These are phyloP conservation scores for Alviniconcha marisindica DNA, from an alignment of 1,140 invertebrate genomes.

Conservation along the genomic window DNA sequence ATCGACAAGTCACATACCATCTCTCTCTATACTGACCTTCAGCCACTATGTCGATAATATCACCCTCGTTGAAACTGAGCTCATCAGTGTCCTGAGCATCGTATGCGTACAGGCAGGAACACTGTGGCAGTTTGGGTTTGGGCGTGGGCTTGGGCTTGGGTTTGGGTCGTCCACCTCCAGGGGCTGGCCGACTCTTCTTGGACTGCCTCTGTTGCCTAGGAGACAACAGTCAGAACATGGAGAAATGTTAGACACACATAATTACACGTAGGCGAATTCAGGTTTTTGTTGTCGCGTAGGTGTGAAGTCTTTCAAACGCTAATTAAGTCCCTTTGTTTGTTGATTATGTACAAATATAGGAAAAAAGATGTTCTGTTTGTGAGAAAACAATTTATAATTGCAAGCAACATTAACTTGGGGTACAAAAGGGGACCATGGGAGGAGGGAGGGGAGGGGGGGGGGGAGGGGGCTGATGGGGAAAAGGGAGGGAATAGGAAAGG, in stretches of 20 bases:
- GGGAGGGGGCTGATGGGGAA: neutral
- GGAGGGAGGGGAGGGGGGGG: too few species aligned
- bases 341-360: too few species aligned
- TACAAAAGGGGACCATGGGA: too few species aligned
- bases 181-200: constrained; percentile 56
- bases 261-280: too few species aligned
- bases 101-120: constrained; percentile 82
- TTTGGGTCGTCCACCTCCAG: constrained; percentile 73
- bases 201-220: constrained; percentile 72
- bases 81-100: constrained; percentile 84
- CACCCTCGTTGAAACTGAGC: constrained; percentile 81
- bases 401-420: too few species aligned
- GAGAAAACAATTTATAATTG: too few species aligned
- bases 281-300: too few species aligned
- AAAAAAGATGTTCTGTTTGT: too few species aligned
- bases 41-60: constrained; percentile 82
- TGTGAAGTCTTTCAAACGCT: too few species aligned
- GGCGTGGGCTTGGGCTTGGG: constrained; percentile 75
- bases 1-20: neutral
- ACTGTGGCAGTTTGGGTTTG: constrained; percentile 78
- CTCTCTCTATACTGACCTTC: constrained; percentile 78
- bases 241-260: too few species aligned
- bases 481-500: neutral
- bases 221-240: too few species aligned
- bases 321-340: too few species aligned